A percentile compares a stretch with the other conserved stretches of the same genome.
Evolutionary conservation across 2,113 vertebrate species (phyloP).

Genomic region (Nyctereutes procyonoides): DNA sequence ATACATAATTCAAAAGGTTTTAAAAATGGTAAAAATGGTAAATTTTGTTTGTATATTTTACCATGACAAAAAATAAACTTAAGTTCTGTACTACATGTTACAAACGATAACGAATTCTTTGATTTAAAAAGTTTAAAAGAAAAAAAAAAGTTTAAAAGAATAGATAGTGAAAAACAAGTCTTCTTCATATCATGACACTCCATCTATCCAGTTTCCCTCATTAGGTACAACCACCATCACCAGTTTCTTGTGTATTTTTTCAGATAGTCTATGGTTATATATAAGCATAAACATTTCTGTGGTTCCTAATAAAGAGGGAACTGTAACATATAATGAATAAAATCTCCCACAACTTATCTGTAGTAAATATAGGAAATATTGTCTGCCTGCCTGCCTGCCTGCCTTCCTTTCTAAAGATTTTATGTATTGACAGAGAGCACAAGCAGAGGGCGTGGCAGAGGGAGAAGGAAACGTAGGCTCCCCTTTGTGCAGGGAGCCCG

Average conservation of each 20-base stretch:
- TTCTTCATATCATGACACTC: background rate
- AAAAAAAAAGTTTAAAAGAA: background rate
- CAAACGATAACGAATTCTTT: background rate
- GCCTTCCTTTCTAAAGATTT: too few relatives aligned
- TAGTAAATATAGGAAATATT: background rate
- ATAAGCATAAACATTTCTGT: background rate
- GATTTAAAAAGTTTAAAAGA: background rate
- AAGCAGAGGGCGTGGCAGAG: too few relatives aligned
- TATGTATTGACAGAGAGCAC: too few relatives aligned
- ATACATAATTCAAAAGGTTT: background rate
- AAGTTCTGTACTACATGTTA: background rate
- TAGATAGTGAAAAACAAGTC: background rate
- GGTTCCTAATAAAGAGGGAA: background rate
- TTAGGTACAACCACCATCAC: background rate
- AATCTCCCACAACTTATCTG: background rate
- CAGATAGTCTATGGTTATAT: background rate
- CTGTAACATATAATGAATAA: background rate
- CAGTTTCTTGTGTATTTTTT: background rate
- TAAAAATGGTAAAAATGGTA: background rate
- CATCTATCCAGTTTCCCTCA: background rate
- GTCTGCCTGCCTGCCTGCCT: too few relatives aligned
- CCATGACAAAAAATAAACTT: background rate
- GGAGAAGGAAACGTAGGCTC: too few relatives aligned
- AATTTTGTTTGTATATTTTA: background rate
- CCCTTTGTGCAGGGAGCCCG: too few relatives aligned